phyloP scores from a whole-genome alignment of 1,140 invertebrate species.

The Zaprionus inermis region DNA sequence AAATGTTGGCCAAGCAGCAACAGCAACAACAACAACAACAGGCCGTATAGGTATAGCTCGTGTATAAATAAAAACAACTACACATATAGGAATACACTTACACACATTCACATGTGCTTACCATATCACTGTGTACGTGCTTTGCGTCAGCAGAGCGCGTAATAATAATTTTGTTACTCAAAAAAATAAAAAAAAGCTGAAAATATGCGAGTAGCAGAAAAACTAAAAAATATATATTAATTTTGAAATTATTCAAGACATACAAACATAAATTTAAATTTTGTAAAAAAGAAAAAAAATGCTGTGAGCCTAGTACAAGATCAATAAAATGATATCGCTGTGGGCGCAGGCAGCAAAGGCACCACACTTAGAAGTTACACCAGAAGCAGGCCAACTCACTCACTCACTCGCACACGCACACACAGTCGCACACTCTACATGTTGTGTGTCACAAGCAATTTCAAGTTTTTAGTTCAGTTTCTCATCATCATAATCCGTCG shows the following conservation, averaged over 20 bases:
- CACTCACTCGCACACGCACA: too few species aligned
- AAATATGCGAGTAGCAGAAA: slow-evolving; percentile 45
- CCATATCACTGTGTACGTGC: slow-evolving; percentile 61
- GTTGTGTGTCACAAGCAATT: slow-evolving; percentile 5
- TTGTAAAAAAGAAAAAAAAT: too few species aligned
- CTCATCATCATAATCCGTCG: slow-evolving; percentile 1
- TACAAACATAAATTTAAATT: slow-evolving; percentile 1
- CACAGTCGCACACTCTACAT: background rate
- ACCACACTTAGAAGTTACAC: slow-evolving; percentile 11
- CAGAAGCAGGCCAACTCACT: too few species aligned
- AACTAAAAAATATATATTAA: slow-evolving; percentile 36
- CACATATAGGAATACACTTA: slow-evolving; percentile 17
- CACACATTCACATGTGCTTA: slow-evolving; percentile 19
- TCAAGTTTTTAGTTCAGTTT: slow-evolving; percentile 14
- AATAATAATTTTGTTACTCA: slow-evolving; percentile 43
- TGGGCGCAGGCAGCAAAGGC: background rate
- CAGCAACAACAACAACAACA: slow-evolving; percentile 35
- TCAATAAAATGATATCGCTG: slow-evolving; percentile 50
- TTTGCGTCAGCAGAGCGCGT: slow-evolving; percentile 68
- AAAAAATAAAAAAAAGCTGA: slow-evolving; percentile 36
- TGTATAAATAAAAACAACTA: slow-evolving; percentile 51
- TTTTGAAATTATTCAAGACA: slow-evolving; percentile 22
- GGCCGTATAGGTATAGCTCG: slow-evolving; percentile 40
- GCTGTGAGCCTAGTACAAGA: slow-evolving; percentile 50
- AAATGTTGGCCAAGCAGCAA: slow-evolving; percentile 47